Percentiles rank a stretch among this genome's conserved stretches.
Conservation (phyloP, 1,140 invertebrate species). For the Scaptomyza montana region DNA sequence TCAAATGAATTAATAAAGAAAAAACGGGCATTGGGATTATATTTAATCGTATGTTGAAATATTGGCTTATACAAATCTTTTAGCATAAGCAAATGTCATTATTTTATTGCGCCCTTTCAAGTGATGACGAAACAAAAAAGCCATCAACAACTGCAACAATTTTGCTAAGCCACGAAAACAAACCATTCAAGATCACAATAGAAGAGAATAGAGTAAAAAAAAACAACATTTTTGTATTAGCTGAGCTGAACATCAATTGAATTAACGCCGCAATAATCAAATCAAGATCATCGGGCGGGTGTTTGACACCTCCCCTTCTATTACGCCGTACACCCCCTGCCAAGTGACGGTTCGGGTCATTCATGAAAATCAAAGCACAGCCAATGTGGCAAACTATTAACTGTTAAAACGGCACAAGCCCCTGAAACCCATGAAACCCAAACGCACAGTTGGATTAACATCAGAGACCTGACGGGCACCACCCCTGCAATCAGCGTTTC, state of each 20-base stretch:
- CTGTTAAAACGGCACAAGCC: constrained; percentile 68
- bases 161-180: constrained; percentile 62
- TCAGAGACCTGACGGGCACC: constrained; percentile 48
- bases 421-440: constrained; percentile 47
- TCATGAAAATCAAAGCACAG: constrained; percentile 65
- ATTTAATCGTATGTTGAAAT: constrained; percentile 13
- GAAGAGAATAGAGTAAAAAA: constrained; percentile 16
- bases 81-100: constrained; percentile 61
- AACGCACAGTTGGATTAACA: constrained; percentile 75
- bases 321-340: background rate
- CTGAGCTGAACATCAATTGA: constrained; percentile 69
- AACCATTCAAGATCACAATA: constrained; percentile 39
- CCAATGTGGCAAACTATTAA: constrained; percentile 69
- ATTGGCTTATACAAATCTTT: constrained; percentile 54
- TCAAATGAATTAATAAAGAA: constrained; percentile 28
- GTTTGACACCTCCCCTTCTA: constrained; percentile 45
- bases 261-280: constrained; percentile 77
- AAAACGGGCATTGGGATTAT: constrained; percentile 8
- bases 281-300: constrained; percentile 69
- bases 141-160: constrained; percentile 68
- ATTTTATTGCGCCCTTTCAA: constrained; percentile 33
- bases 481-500: constrained; percentile 70
- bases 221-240: constrained; percentile 47
- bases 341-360: background rate
- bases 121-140: constrained; percentile 58